Percentiles rank a stretch among this genome's conserved stretches.
phyloP scores from a whole-genome alignment of 2,113 vertebrate genomes.

The Mustela nigripes region DNA sequence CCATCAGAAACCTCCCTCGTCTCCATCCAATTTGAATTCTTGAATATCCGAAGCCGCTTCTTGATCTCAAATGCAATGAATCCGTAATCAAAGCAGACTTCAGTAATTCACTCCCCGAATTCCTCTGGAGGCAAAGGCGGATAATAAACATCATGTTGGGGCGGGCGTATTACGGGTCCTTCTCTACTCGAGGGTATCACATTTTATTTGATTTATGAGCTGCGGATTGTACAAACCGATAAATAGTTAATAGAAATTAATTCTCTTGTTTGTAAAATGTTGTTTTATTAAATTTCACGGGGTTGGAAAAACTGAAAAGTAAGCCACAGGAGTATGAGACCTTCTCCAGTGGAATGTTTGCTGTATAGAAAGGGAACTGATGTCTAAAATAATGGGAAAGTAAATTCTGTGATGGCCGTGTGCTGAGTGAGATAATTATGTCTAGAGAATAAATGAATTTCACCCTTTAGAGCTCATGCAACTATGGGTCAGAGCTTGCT shows the following conservation, averaged over 20 bases:
- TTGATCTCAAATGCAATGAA: background rate
- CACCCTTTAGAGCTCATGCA: background rate
- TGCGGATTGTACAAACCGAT: background rate
- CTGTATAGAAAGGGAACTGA: background rate
- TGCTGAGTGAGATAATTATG: background rate
- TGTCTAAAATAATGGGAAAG: background rate
- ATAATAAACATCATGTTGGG: background rate
- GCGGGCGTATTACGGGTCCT: background rate
- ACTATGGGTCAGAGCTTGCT: background rate
- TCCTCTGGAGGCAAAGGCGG: background rate
- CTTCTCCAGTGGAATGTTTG: background rate
- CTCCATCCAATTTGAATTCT: background rate
- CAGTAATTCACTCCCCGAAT: background rate
- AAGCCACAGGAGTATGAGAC: background rate
- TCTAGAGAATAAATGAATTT: no score
- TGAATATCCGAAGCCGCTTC: background rate
- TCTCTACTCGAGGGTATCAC: background rate
- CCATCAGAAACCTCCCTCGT: accelerated
- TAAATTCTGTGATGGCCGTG: background rate
- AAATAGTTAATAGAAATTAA: slow-evolving; percentile 50
- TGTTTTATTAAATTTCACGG: slow-evolving; percentile 11
- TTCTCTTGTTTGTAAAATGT: slow-evolving; percentile 1
- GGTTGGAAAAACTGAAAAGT: background rate
- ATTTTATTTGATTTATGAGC: background rate
- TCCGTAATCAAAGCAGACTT: background rate